Conservation (phyloP, 2,888 invertebrate genomes). For the Trichacis sp. region DNA sequence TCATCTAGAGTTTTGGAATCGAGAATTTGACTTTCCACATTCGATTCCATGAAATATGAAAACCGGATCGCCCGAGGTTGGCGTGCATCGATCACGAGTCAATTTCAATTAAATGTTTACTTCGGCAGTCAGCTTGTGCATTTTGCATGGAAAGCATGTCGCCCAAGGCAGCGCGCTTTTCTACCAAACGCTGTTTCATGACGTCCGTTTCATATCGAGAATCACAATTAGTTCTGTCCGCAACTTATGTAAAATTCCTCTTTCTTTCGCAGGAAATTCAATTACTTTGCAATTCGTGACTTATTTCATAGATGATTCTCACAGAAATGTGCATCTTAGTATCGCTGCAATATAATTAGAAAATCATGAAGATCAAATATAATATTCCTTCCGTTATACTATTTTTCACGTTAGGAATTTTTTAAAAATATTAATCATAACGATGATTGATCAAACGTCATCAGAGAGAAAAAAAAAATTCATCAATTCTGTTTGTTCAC, state of each 20-base stretch:
- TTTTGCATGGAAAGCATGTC: slow-evolving; percentile 34
- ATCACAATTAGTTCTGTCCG: slow-evolving; percentile 43
- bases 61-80: slow-evolving; percentile 30
- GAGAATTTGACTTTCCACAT: slow-evolving; percentile 11
- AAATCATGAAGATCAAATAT: no score
- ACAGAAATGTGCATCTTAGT: no score
- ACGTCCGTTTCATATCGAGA: slow-evolving; percentile 27
- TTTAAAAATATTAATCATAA: no score
- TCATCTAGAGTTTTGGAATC: neutral
- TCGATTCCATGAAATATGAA: slow-evolving; percentile 27
- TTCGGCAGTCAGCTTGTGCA: slow-evolving; percentile 39
- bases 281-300: no score
- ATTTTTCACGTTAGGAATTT: no score
- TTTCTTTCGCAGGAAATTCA: slow-evolving; percentile 1
- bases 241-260: slow-evolving; percentile 28
- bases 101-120: slow-evolving; percentile 55
- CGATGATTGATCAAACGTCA: no score
- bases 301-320: no score
- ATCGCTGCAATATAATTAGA: no score
- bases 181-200: slow-evolving; percentile 9
- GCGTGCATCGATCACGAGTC: slow-evolving; percentile 42
- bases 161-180: slow-evolving; percentile 25
- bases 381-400: no score
- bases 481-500: no score
- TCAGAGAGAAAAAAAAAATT: no score